Evolutionary conservation across 2,888 invertebrate genomes (phyloP), one percentile per base, ranked within the genome.

Genomic region (Dynastes hyllus): DNA sequence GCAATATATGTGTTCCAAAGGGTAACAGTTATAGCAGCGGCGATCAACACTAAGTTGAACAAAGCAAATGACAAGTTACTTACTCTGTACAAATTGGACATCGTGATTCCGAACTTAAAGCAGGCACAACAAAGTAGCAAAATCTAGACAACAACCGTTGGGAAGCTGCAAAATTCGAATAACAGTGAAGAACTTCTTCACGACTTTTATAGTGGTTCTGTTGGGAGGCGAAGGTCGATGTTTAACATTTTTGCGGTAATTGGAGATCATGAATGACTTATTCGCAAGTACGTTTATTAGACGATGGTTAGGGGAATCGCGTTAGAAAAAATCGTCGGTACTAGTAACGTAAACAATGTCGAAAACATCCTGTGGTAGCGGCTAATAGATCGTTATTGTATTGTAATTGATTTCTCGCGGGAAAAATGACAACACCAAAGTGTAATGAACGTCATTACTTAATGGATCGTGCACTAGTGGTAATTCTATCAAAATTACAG

Each of bases 181-280:
- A 75, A 75, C 27, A 45, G 45, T 61, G 27, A 45, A 61, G 73
- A 50, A 61, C 16, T 61, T 75, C 61, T 58, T 75, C 27, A 58
- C 73, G 61, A 61, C 73, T 75, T 75, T 75, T 75, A 75, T 75
- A 75, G 61, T 27, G 45, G 27, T 37, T 40, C 45, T 45, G 50
- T 45, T 75, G 63, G 27, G 1, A 75, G 37, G 29, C 27, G 61
- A 75, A 75, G 73, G 73, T 75, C 58, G 45, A 45, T 45, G 61
- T 45, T 75, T 75, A 75, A 61, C 61, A 75, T 75, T 61, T 75
- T 75, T 61, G 29, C 22, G 40, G 73, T 61, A 75, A 61, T 58
- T 75, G 40, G 61, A 50, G 45, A 40, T 75, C 73, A 75, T 61
- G 71, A 71, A 71, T 71, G 61, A 58, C 61, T 75, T 58, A 22